Percentiles rank a stretch among this genome's conserved stretches.
These are phyloP conservation scores for Drosophila anomelani DNA, from an alignment of 2,888 invertebrate species.

Conservation along the genomic window DNA sequence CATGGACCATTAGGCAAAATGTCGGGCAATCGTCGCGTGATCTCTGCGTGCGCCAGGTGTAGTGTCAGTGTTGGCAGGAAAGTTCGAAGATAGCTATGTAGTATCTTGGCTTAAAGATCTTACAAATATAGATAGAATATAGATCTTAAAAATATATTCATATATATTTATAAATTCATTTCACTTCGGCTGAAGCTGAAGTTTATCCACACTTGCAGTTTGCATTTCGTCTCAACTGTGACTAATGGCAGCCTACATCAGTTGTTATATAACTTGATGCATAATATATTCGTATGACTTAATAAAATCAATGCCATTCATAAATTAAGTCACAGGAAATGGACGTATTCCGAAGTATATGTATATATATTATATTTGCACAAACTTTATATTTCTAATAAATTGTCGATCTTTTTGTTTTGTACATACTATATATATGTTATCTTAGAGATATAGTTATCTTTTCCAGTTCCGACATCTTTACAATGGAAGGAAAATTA, in stretches of 20 bases:
- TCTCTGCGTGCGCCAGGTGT: conserved; percentile 19
- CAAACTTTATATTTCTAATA: no score
- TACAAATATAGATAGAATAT: no score
- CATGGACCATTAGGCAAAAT: conserved; percentile 30
- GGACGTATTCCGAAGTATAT: not conserved
- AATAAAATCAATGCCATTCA: not conserved
- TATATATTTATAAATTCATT: not conserved
- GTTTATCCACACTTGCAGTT: not conserved
- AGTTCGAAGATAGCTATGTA: not conserved
- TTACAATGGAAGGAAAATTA: not conserved
- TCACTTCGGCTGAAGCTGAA: not conserved
- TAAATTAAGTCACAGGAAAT: not conserved
- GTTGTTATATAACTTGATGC: not conserved
- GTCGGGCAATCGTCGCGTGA: conserved; percentile 27
- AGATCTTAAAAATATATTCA: not conserved
- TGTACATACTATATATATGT: not conserved
- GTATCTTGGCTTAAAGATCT: no score
- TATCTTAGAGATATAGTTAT: not conserved
- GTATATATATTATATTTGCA: not conserved
- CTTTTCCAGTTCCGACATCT: not conserved
- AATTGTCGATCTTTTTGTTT: no score
- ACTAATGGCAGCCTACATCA: not conserved
- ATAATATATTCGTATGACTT: not conserved
- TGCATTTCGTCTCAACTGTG: not conserved
- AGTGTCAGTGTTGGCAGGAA: conserved; percentile 3